Base-by-base conservation (phyloP, 1,140 invertebrate species). In the Euura saliciscinereae region DNA sequence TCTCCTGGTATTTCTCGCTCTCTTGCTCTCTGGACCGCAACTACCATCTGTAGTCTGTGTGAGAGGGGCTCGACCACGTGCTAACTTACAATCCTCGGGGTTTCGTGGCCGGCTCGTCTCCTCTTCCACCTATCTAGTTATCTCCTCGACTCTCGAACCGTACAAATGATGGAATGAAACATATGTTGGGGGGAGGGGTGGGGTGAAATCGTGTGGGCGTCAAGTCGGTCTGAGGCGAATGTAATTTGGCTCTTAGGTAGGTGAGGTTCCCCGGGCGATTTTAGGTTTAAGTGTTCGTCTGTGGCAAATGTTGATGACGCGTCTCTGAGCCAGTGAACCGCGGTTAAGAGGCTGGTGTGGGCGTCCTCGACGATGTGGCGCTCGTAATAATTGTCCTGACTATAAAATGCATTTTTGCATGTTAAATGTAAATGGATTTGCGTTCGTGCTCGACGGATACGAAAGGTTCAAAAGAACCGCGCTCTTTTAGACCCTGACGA, bases 1-100 rank as follows among this genome's bases (percentile, higher is more conserved):
- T 67, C 11, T 28, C 66, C 43, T 42, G 28, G 10, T 67, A 44
- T 7, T 10, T 28, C 4, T 42, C 8, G 28, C 66, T 28, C 43
- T 28, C 66, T 42, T 67, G 10, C 66, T 28, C 66, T 70, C 43
- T 8, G 70, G 65, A 66, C 70, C 67, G 59, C 66, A 51, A 70
- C 70, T 68, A 46, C 59, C 45, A 59, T n/a, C 8, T 11, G 51
- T n/a, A 59, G 51, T n/a, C 8, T 11, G n/a, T 8, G 6, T 5
- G 10, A 4, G 51, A 8, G 51, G 51, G 51, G 51, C 51, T 79
- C 67, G 78, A 85, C 83, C 83, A 86, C 84, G 85, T 86, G 85
- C 82, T 86, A 86, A 86, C 84, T 85, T 86, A 86, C 83, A 83
- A 86, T 82, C 80, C 78, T 79, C n/a, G n/a, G 79, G 79, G 82